These are phyloP conservation scores for Drosophila buzzatii DNA, from an alignment of 2,888 invertebrate genomes.

Conservation along the genomic window DNA sequence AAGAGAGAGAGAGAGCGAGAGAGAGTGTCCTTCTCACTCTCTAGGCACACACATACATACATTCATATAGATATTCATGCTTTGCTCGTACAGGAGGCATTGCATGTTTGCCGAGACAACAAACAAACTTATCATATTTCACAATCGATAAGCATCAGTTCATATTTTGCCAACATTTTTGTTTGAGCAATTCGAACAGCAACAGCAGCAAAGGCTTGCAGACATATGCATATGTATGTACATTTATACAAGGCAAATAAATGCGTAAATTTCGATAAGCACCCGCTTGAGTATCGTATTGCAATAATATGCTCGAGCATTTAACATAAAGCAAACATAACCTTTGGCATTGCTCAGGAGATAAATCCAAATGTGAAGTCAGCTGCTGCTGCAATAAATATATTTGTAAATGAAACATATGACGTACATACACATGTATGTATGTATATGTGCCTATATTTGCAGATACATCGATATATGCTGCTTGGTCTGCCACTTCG, in stretches of 20 bases:
- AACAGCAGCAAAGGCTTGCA: constrained; percentile 23
- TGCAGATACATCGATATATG: not conserved
- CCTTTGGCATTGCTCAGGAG: constrained; percentile 65
- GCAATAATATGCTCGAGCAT: constrained; percentile 82
- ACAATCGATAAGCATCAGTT: constrained; percentile 84
- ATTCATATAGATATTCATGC: constrained; percentile 1
- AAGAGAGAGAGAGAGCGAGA: not conserved
- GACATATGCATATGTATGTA: not conserved
- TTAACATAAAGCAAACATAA: constrained; percentile 84
- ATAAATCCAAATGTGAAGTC: constrained; percentile 44
- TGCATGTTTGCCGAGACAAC: constrained; percentile 37
- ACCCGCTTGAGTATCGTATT: constrained; percentile 60
- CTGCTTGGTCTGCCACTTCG: constrained; percentile 46
- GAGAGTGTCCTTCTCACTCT: no score
- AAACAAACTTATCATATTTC: constrained; percentile 76
- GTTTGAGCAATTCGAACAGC: constrained; percentile 71
- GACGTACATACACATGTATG: not conserved
- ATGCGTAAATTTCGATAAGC: constrained; percentile 68
- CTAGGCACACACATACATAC: not conserved
- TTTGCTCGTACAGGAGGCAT: constrained; percentile 13
- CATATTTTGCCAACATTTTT: constrained; percentile 81
- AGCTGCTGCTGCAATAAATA: not conserved
- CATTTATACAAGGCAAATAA: constrained; percentile 44
- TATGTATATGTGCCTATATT: not conserved
- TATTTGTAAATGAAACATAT: constrained; percentile 1